Evolutionary conservation across 1,140 invertebrate species (phyloP), one percentile per base, ranked within the genome.

Genomic region (Lepidurus apus): DNA sequence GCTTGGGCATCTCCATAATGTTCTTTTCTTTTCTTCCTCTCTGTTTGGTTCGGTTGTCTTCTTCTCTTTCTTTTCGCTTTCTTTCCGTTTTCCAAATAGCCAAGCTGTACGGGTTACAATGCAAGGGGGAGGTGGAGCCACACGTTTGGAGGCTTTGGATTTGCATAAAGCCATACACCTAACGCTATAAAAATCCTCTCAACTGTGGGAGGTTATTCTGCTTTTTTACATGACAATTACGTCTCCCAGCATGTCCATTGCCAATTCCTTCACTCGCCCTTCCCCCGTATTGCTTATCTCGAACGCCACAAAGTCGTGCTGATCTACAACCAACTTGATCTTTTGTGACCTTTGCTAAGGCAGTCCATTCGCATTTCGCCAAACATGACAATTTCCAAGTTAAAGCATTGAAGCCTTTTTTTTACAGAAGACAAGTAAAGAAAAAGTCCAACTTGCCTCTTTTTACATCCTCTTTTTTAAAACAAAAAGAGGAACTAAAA

Each of bases 201-300:
- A 21, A 65, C 53, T 65, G 53, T 65, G 53, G 53, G 53, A 65
- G 53, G 53, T 65, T 13, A 65, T 65, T 21, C 53, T 65, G 21
- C n/a, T 21, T 65, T 65, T 65, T 65, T 65, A 65, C 53, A 65
- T 65, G 53, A 65, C 53, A 65, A 65, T 65, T 65, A 65, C 53
- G 9, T 65, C 53, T 65, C 53, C 53, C 53, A 65, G 7, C 53
- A 65, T 65, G 53, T 17, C 9, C 53, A 65, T 65, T 65, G 53
- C 53, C 17, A 65, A 65, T 65, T 21, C 17, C 21, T n/a, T 21
- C 7, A n/a, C 53, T 9, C 53, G 53, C 53, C 53, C 53, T 65
- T 65, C 21, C 17, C 34, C 34, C 34, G 53, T 21, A n/a, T 17
- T 7, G 8, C 53, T 65, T 65, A 65, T 11, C 45, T 47, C 21